Conservation (phyloP, 2,797 vertebrate species). For the Discoglossus pictus region DNA sequence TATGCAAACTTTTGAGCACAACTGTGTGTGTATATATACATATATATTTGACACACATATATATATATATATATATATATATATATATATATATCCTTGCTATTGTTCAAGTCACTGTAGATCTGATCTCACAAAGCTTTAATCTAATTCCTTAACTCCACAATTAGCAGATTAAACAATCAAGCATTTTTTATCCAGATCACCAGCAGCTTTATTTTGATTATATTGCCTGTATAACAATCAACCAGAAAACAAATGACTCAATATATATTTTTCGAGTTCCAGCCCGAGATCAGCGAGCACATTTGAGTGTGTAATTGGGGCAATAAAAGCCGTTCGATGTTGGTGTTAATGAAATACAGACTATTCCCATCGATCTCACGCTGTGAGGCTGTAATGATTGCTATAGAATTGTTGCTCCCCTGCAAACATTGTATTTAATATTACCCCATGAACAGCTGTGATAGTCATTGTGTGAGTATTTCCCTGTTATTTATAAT, state of each 20-base stretch:
- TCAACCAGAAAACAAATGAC: neutral
- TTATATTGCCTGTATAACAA: neutral
- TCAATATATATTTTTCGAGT: neutral
- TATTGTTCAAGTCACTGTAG: no score
- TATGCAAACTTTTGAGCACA: no score
- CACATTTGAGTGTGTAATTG: neutral
- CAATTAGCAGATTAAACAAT: no score
- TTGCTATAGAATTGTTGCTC: neutral
- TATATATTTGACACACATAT: no score
- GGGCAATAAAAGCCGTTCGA: neutral
- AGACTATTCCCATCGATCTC: neutral
- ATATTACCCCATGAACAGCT: neutral
- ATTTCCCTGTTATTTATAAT: neutral
- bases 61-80: no score
- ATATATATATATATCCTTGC: no score
- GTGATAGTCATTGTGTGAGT: no score
- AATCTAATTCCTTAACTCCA: no score
- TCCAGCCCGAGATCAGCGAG: neutral
- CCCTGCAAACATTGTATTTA: neutral
- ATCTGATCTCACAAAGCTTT: no score
- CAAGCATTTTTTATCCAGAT: no score
- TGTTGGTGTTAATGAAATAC: neutral
- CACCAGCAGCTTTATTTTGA: no score
- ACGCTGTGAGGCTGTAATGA: conserved; percentile 5
- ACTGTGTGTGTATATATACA: no score